Evolutionary conservation across 2,113 vertebrate species (phyloP), one percentile per base, ranked within the genome.

Genomic region (Fukomys damarensis): DNA sequence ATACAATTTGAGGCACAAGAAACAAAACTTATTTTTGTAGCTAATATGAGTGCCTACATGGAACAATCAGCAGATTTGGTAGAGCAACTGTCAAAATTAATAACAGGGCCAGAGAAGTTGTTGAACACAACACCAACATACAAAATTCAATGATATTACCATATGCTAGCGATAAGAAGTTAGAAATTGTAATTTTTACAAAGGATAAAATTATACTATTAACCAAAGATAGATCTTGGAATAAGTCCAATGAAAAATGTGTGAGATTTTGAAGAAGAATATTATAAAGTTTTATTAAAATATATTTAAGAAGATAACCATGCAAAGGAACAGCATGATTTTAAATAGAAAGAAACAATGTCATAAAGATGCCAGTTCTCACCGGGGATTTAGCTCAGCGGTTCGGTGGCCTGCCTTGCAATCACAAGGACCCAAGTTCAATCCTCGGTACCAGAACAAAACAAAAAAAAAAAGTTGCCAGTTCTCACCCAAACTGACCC

Each of bases 241-340:
- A 46, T 91, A 79, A 84, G 22, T 79, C 28, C 87, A 43, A 94
- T 22, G 43, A 59, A 66, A 88, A 61, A 30, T 72, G 10, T 58
- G 52, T 56, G 38, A 89, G 43, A 70, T 32, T 22, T 80, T 94
- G 92, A 92, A 72, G 88, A 89, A 72, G 12, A 94, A 38, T 88
- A 70, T 82, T 14, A 83, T 22, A 56, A 35, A 82, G 61, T 77
- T 89, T 7, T 66, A 77, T 83, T 86, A 66, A 90, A 65, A 52
- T 82, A 3, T 12, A 19, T 79, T 90, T 81, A 84, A 86, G 86
- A 77, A 86, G 65, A 68, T 6, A 80, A 5, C 30, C 88, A 70
- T 80, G 59, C 28, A 58, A 80, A 63, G 28, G 59, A 32, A 86
- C 3, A 54, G 41, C 4, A 8, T 52, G 41, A 35, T 72, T 82